Evolutionary conservation across 64 coral and sea anemone genomes (phyloP).

Genomic region (Pocillopora damicornis): DNA sequence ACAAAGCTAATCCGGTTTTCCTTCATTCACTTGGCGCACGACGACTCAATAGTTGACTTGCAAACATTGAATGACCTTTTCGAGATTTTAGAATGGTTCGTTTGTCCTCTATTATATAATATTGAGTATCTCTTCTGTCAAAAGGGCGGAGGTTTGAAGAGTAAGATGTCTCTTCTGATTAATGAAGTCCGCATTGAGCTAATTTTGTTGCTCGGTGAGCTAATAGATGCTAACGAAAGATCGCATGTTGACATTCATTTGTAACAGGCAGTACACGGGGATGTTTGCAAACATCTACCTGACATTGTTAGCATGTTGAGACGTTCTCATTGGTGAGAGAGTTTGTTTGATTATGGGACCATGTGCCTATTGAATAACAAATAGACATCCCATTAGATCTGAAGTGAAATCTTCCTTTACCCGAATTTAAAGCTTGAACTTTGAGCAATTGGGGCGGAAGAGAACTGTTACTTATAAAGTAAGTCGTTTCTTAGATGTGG

Average conservation of each 20-base stretch:
- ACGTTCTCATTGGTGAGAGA: slow-evolving; percentile 2
- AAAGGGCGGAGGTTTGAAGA: slow-evolving; percentile 33
- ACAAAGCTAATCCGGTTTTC: slow-evolving; percentile 19
- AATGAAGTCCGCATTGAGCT: slow-evolving; percentile 12
- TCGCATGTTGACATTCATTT: slow-evolving; percentile 12
- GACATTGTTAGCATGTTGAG: neutral
- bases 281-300: slow-evolving; percentile 27
- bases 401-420: neutral
- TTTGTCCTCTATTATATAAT: neutral
- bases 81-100: slow-evolving; percentile 21
- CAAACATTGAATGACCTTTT: slow-evolving; percentile 40
- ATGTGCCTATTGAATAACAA: slow-evolving; percentile 1
- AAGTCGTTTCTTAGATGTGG: neutral
- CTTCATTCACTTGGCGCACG: neutral
- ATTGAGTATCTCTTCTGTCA: slow-evolving; percentile 30
- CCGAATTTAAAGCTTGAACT: slow-evolving; percentile 1
- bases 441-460: neutral
- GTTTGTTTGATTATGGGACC: neutral
- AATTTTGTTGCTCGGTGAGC: neutral
- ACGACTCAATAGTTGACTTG: neutral
- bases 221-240: slow-evolving; percentile 11
- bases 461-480: neutral
- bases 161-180: slow-evolving; percentile 34
- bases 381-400: neutral
- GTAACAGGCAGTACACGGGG: neutral